These are phyloP conservation scores for Artemisiospiza belli DNA, from an alignment of 2,113 vertebrate genomes.

Conservation along the genomic window DNA sequence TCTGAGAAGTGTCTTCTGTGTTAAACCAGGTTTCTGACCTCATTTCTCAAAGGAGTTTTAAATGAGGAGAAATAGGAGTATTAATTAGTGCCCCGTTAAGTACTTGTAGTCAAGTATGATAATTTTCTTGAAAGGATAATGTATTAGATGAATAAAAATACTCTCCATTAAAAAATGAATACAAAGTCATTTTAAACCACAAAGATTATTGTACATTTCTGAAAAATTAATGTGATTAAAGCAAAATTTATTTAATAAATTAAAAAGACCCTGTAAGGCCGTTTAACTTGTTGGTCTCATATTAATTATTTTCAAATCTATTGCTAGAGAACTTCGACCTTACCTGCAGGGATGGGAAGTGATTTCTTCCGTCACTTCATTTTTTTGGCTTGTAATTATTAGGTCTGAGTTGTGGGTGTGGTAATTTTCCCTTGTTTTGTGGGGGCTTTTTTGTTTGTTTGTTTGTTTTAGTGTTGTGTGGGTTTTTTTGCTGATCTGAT, in stretches of 20 bases:
- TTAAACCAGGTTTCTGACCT: constrained; percentile 58
- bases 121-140: constrained; percentile 68
- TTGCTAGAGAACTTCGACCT: not conserved
- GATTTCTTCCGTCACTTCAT: not conserved
- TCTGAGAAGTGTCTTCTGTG: not conserved
- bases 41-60: constrained; percentile 65
- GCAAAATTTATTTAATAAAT: constrained; percentile 43
- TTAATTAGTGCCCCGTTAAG: constrained; percentile 71
- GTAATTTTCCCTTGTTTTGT: not conserved
- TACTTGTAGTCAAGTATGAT: constrained; percentile 52
- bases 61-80: constrained; percentile 10
- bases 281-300: constrained; percentile 36
- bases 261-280: constrained; percentile 11
- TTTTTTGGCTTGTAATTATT: not conserved
- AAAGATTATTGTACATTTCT: constrained; percentile 54
- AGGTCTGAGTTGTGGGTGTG: not conserved
- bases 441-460: not conserved
- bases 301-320: constrained; percentile 6
- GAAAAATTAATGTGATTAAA: constrained; percentile 58
- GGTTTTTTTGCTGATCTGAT: not conserved
- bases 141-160: constrained; percentile 67
- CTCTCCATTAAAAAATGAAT: constrained; percentile 54
- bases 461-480: not conserved
- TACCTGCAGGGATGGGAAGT: not conserved
- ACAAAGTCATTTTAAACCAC: constrained; percentile 58